phyloP scores from a whole-genome alignment of 2,888 invertebrate genomes.

The Andrena chrysosceles region DNA sequence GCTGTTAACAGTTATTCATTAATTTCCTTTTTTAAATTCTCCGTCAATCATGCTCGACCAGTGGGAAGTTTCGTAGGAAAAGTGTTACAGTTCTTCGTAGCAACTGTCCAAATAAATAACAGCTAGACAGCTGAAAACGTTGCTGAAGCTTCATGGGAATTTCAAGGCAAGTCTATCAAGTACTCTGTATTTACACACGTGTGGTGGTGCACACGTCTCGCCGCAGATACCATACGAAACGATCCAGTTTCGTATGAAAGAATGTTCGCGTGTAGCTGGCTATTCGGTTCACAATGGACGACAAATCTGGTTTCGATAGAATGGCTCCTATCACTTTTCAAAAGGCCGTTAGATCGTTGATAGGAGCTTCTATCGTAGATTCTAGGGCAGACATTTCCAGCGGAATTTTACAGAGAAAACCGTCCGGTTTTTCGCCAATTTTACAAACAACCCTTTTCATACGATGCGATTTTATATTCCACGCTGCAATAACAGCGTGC shows the following conservation, averaged over 20 bases:
- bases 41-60: neutral
- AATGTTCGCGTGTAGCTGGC: constrained; percentile 33
- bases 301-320: constrained; percentile 51
- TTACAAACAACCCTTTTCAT: neutral
- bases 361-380: constrained; percentile 2
- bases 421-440: neutral
- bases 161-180: constrained; percentile 38
- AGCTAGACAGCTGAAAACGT: neutral
- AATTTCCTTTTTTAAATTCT: too few species aligned
- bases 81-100: too few species aligned
- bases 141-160: constrained; percentile 54
- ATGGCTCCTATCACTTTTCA: constrained; percentile 39
- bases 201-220: constrained; percentile 35
- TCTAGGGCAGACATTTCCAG: constrained; percentile 4
- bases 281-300: constrained; percentile 43
- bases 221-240: constrained; percentile 50
- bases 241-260: constrained; percentile 57
- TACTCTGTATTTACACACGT: constrained; percentile 37
- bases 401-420: constrained; percentile 21
- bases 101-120: neutral
- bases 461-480: neutral
- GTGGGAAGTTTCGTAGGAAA: neutral
- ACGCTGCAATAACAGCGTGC: too few species aligned
- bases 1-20: too few species aligned
- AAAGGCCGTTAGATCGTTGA: constrained; percentile 41